phyloP scores from a whole-genome alignment of 1,140 invertebrate genomes.

The Planococcus citri region DNA sequence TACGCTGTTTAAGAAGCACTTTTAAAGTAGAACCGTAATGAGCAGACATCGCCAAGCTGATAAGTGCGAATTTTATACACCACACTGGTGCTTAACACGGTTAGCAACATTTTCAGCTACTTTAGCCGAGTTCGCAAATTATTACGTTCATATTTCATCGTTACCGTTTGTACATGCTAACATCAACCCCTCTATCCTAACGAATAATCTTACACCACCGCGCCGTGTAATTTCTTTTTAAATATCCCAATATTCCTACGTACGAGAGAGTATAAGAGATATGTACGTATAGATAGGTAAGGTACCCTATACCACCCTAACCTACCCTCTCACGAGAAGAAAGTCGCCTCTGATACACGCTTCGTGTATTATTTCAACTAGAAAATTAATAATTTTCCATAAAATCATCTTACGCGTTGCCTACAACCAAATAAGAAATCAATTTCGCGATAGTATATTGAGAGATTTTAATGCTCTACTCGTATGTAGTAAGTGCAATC shows the following conservation, averaged over 20 bases:
- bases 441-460: too few relatives aligned
- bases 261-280: too few relatives aligned
- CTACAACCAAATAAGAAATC: too few relatives aligned
- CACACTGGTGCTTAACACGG: not conserved
- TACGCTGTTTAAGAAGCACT: not conserved
- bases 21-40: not conserved
- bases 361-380: not conserved
- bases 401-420: too few relatives aligned
- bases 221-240: conserved; percentile 3
- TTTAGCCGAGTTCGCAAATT: not conserved
- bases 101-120: conserved; percentile 3
- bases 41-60: not conserved
- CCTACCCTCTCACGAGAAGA: not conserved
- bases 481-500: too few relatives aligned
- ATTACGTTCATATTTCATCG: not conserved
- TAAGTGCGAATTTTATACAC: not conserved
- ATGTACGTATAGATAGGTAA: too few relatives aligned
- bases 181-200: too few relatives aligned
- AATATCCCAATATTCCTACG: not conserved
- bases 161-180: not conserved
- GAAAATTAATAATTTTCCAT: not conserved
- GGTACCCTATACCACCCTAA: too few relatives aligned
- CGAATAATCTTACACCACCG: not conserved
- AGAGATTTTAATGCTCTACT: too few relatives aligned
- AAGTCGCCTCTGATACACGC: not conserved